Base-by-base conservation (phyloP, 1,140 invertebrate genomes). In the Aethina tumida region DNA sequence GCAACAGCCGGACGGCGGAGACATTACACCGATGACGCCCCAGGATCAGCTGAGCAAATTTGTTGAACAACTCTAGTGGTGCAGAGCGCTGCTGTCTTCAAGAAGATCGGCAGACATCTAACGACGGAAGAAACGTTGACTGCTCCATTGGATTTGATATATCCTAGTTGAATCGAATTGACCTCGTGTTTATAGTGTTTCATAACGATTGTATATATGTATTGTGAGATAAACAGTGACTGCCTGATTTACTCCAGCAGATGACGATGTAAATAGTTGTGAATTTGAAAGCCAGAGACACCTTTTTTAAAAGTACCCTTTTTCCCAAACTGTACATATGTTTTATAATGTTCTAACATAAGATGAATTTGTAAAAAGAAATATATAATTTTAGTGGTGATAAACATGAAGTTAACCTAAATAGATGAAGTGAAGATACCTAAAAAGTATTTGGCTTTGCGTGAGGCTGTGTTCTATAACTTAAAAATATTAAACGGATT, bases 1-100 rank as follows among this genome's bases (percentile, higher is more conserved):
- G 35, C 34, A 51, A 39, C 55, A 56, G 22, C 52, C 56, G 5
- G 54, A 52, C 6, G 64, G 56, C 30, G 61, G 65, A 35, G 77
- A 79, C 27, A 69, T 73, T 15, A 66, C 76, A 14, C 70, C 79
- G 24, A 78, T 91, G 70, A 90, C 87, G 49, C 85, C 85, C 49
- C 86, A 90, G 65, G 89, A 93, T 67, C 85, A 91, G 65, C 73
- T 94, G 46, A 84, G 81, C 49, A 91, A 92, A 68, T 91, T 89
- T 67, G 87, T 91, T 49, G 88, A 94, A 70, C 83, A 89, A 64
- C 86, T 94, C 73, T 87, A 81, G 77, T 76, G 73, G 58, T 59
- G 57, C 35, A 42, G 39, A 17, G 45, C 41, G 12, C 37, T 50
- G 21, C 41, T 48, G 14, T 26, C 46, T 13, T 45, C 36, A 28